A percentile compares a stretch with the other conserved stretches of the same genome.
phyloP scores from a whole-genome alignment of 2,888 invertebrate genomes.

The Chloromyia formosa region DNA sequence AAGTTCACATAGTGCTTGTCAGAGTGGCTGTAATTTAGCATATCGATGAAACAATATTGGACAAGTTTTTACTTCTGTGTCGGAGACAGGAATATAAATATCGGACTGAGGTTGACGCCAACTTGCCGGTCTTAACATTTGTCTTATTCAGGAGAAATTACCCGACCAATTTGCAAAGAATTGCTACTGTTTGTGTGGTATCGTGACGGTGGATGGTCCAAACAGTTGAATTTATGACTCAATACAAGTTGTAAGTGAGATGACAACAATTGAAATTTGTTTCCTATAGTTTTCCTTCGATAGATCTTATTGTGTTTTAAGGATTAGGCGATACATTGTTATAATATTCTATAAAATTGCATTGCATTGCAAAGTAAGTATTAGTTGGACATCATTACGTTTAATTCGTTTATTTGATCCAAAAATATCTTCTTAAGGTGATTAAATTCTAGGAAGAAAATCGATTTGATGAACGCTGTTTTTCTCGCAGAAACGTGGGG shows the following conservation, averaged over 20 bases:
- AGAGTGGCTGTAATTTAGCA: background rate
- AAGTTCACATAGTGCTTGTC: constrained; percentile 7
- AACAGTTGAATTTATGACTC: constrained; percentile 1
- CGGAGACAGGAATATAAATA: constrained; percentile 21
- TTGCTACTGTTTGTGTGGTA: constrained; percentile 16
- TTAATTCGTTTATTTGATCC: no score
- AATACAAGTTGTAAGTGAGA: background rate
- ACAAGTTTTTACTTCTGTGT: background rate
- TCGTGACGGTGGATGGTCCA: background rate
- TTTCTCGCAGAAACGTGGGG: no score
- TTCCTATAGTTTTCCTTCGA: no score
- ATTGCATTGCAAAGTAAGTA: no score
- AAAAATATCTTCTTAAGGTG: no score
- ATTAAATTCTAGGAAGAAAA: no score
- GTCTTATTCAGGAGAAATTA: constrained; percentile 18
- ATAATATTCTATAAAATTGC: no score
- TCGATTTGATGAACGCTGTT: no score
- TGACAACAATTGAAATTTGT: no score
- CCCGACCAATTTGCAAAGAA: constrained; percentile 21
- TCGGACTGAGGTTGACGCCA: background rate
- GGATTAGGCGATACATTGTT: no score
- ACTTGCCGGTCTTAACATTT: constrained; percentile 4
- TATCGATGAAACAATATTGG: constrained; percentile 10
- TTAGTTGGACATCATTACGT: no score
- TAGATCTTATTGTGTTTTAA: no score